Percentiles rank a stretch among this genome's conserved stretches.
phyloP scores from a whole-genome alignment of 2,797 vertebrate genomes.

The Chaenodraco wilsoni region DNA sequence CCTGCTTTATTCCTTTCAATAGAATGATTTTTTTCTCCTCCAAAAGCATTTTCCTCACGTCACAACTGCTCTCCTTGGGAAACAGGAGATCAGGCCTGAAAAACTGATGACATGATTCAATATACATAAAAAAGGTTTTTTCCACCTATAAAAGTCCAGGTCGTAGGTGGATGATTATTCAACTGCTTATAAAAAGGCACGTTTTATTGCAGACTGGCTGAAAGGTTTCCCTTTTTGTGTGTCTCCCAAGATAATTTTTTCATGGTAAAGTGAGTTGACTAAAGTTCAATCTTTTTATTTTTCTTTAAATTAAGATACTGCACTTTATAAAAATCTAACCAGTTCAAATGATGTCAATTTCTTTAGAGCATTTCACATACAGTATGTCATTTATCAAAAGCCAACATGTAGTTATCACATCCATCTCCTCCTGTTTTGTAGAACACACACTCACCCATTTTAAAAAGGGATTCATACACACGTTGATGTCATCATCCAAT shows the following conservation, averaged over 20 bases:
- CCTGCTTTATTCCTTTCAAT: conserved; percentile 33
- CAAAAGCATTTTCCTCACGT: conserved; percentile 28
- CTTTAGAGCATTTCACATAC: background rate
- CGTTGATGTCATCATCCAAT: conserved; percentile 1
- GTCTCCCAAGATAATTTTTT: conserved; percentile 39
- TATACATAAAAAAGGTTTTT: conserved; percentile 41
- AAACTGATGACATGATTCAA: conserved; percentile 55
- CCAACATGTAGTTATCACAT: background rate
- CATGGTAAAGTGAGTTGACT: conserved; percentile 27
- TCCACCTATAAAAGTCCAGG: conserved; percentile 5
- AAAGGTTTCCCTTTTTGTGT: background rate
- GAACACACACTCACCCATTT: no score
- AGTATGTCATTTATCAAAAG: background rate
- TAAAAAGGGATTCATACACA: background rate
- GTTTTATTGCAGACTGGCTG: no score
- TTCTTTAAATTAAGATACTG: background rate
- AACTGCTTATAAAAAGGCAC: no score
- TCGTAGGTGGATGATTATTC: no score
- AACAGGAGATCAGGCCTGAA: background rate
- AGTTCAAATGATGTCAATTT: background rate
- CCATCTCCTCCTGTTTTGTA: background rate
- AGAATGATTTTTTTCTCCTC: background rate
- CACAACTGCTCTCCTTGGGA: conserved; percentile 26
- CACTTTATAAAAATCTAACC: conserved; percentile 1
- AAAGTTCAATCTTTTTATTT: no score